These are phyloP conservation scores for Etheostoma cragini DNA, from an alignment of 2,113 vertebrate species.

Conservation along the genomic window DNA sequence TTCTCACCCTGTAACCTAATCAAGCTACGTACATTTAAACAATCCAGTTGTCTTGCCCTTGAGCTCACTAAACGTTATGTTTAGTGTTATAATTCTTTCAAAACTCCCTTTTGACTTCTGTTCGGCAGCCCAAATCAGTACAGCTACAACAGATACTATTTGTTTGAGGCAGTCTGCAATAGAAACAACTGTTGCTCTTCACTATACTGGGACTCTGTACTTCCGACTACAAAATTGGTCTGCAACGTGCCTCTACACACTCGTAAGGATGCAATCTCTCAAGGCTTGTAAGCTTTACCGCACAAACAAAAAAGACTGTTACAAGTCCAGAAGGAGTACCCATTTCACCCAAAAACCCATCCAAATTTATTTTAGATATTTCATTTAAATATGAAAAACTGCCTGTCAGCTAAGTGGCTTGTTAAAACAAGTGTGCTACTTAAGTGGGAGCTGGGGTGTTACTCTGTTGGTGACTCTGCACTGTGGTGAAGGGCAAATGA, in stretches of 20 bases:
- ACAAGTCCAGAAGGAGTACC: background rate
- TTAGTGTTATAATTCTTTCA: constrained; percentile 27
- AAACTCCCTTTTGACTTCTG: constrained; percentile 36
- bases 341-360: background rate
- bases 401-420: constrained; percentile 38
- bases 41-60: background rate
- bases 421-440: constrained; percentile 38
- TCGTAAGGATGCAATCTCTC: background rate
- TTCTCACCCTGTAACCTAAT: background rate
- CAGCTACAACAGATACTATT: constrained; percentile 20
- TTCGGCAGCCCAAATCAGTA: constrained; percentile 25
- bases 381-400: background rate
- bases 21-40: background rate
- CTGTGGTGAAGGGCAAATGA: constrained; percentile 43
- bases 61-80: constrained; percentile 1
- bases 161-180: constrained; percentile 22
- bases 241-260: background rate
- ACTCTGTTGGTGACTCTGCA: constrained; percentile 28
- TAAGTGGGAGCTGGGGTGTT: constrained; percentile 24
- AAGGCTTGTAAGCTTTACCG: background rate
- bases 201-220: constrained; percentile 56
- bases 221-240: constrained; percentile 29
- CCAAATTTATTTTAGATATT: constrained; percentile 5
- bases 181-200: constrained; percentile 47
- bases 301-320: background rate